Percentiles rank a stretch among this genome's conserved stretches.
phyloP scores from a whole-genome alignment of 2,797 vertebrate genomes.

The Tapirus indicus region DNA sequence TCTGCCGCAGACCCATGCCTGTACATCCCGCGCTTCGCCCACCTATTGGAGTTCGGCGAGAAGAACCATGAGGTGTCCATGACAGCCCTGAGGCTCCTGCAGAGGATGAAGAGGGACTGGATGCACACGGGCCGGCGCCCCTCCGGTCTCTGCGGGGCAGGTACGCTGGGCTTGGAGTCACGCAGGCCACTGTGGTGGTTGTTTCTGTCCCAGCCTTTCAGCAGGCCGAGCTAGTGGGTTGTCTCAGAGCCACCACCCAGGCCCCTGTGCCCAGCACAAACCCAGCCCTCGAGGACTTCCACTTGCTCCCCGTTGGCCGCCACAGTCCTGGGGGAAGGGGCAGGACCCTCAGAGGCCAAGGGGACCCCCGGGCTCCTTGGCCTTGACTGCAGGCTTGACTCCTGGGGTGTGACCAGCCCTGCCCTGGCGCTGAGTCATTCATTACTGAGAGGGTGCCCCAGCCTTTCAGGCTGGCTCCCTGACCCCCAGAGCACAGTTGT shows the following conservation, averaged over 20 bases:
- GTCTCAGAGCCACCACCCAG: neutral
- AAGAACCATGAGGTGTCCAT: constrained; percentile 99
- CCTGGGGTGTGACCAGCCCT: neutral
- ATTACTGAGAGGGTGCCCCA: rapidly evolving
- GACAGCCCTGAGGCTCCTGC: constrained; percentile 96
- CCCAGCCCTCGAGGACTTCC: neutral
- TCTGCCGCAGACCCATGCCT: constrained; percentile 94
- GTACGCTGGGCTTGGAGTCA: constrained; percentile 83
- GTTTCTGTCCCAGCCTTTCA: neutral
- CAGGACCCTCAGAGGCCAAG: neutral
- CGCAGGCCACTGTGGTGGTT: rapidly evolving
- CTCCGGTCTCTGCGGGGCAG: constrained; percentile 97
- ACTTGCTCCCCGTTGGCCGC: neutral
- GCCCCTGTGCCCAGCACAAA: neutral
- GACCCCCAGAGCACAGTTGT: neutral
- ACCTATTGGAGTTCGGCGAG: constrained; percentile 97
- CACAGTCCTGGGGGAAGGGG: neutral
- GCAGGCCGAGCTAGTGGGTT: neutral
- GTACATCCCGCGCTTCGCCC: constrained; percentile 97
- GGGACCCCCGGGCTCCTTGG: neutral
- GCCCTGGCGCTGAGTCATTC: neutral
- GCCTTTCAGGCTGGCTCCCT: neutral
- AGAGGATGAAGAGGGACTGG: constrained; percentile 99
- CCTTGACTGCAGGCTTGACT: neutral
- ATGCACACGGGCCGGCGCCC: constrained; percentile 98